Conservation (phyloP, 2,888 invertebrate genomes). For the Blastobasis lacticolella region DNA sequence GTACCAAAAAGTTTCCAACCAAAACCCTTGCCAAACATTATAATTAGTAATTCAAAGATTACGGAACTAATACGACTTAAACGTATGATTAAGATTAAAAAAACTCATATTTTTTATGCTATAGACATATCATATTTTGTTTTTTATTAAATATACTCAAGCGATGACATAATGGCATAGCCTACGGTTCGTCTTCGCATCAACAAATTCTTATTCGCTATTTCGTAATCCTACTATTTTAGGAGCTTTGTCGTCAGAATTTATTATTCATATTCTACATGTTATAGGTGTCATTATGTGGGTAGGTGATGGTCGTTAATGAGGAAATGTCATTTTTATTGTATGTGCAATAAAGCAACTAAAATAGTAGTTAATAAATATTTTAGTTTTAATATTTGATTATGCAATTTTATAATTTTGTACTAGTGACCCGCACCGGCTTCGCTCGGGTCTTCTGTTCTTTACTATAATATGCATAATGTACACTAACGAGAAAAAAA, state of each 20-base stretch:
- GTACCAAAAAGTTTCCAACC: no score
- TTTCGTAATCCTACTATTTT: slow-evolving; percentile 20
- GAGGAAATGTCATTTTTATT: no score
- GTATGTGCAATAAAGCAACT: no score
- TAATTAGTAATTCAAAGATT: not conserved
- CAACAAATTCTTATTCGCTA: not conserved
- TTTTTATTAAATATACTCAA: not conserved
- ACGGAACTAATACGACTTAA: not conserved
- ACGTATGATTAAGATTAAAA: not conserved
- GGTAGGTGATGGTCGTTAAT: not conserved
- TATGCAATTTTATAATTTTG: no score
- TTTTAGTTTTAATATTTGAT: no score
- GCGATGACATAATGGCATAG: slow-evolving; percentile 30
- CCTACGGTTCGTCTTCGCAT: slow-evolving; percentile 5
- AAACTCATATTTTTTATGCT: no score
- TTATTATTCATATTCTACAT: slow-evolving; percentile 1
- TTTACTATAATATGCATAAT: no score
- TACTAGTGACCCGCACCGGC: no score
- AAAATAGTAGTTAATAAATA: no score
- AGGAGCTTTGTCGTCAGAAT: slow-evolving; percentile 16
- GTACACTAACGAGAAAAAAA: no score
- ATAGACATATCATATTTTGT: no score
- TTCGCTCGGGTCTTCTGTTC: no score
- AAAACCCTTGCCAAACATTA: not conserved
- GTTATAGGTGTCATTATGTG: slow-evolving; percentile 4